A percentile compares a stretch with the other conserved stretches of the same genome.
phyloP scores from a whole-genome alignment of 2,113 vertebrate species.

The Tiliqua scincoides region DNA sequence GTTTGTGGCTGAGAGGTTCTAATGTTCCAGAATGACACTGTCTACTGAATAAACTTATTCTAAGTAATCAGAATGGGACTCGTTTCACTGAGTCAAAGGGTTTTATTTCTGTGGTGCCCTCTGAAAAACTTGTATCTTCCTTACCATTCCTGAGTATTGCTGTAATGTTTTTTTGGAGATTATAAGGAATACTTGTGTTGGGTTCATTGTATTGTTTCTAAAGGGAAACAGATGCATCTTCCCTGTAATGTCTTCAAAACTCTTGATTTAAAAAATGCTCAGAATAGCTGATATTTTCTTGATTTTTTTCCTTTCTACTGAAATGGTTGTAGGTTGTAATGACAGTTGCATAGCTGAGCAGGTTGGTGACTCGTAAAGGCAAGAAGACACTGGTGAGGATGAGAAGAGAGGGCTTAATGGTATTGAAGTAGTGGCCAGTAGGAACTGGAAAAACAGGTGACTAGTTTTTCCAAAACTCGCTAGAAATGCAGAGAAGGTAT shows the following conservation, averaged over 20 bases:
- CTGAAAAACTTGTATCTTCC: slow-evolving; percentile 29
- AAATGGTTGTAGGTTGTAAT: background rate
- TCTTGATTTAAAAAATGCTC: slow-evolving; percentile 16
- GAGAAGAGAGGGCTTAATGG: background rate
- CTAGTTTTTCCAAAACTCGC: background rate
- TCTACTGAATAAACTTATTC: background rate
- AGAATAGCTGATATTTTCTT: background rate
- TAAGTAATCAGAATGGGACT: background rate
- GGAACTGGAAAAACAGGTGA: slow-evolving; percentile 5
- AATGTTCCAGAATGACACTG: background rate
- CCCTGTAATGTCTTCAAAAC: background rate
- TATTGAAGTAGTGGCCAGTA: background rate
- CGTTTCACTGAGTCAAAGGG: slow-evolving; percentile 28
- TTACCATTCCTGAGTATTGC: slow-evolving; percentile 30
- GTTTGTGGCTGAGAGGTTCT: background rate
- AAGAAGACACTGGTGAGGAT: background rate
- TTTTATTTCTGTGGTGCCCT: slow-evolving; percentile 14
- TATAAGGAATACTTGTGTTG: background rate
- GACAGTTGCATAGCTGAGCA: background rate
- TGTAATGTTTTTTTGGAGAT: slow-evolving; percentile 30
- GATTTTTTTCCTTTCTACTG: background rate
- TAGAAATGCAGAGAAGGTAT: background rate
- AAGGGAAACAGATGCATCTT: slow-evolving; percentile 32
- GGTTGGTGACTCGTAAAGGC: background rate
- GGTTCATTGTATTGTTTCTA: slow-evolving; percentile 3